Conservation (phyloP, 2,888 invertebrate species). For the Xestia rhomboidea region DNA sequence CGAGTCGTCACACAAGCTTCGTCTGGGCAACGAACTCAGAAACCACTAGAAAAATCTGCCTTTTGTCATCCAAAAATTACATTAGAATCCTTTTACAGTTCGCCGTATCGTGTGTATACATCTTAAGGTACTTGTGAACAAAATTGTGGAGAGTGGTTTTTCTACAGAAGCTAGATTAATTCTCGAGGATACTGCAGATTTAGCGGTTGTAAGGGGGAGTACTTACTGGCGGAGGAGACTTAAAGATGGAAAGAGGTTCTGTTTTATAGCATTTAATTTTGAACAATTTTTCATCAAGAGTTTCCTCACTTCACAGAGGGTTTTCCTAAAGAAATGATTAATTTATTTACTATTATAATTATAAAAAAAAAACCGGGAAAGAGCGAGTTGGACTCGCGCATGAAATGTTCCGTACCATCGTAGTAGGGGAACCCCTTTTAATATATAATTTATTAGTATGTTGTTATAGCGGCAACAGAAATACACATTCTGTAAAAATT, state of each 20-base stretch:
- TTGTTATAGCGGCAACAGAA: too few relatives aligned
- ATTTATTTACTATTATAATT: too few relatives aligned
- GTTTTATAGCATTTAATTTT: not conserved
- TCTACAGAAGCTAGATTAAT: constrained; percentile 56
- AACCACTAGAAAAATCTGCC: not conserved
- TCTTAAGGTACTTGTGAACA: constrained; percentile 21
- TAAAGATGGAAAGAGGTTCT: not conserved
- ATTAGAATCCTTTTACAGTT: not conserved
- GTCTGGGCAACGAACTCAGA: not conserved
- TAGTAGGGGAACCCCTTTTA: too few relatives aligned
- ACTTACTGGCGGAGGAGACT: constrained; percentile 12
- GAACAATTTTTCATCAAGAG: not conserved
- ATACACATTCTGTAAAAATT: too few relatives aligned
- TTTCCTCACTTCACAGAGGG: not conserved
- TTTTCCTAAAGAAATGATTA: not conserved
- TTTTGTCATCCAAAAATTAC: not conserved
- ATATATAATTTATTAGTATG: too few relatives aligned
- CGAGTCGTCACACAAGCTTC: not conserved
- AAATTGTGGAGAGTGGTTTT: constrained; percentile 51
- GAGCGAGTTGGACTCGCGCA: too few relatives aligned
- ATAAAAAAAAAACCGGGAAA: not conserved
- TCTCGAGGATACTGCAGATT: constrained; percentile 48
- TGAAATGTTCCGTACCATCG: too few relatives aligned
- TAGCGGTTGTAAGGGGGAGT: constrained; percentile 29
- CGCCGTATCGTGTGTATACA: constrained; percentile 10